A percentile compares a stretch with the other conserved stretches of the same genome.
phyloP scores from a whole-genome alignment of 1,140 invertebrate species.

The Aphaenogaster ashmeadi region DNA sequence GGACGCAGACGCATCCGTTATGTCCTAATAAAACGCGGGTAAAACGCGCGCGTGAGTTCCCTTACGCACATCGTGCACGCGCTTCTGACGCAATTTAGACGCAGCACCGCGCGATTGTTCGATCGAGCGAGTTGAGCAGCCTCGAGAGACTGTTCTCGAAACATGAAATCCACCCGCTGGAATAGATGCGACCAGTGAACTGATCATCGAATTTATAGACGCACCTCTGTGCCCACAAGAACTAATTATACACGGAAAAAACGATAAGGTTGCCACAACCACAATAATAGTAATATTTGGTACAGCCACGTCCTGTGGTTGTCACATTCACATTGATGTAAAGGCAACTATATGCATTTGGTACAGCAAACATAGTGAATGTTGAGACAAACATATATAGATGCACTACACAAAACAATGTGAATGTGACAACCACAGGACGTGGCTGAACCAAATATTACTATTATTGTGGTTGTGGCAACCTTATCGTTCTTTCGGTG shows the following conservation, averaged over 20 bases:
- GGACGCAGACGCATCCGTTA: slow-evolving; percentile 73
- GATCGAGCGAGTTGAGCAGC: background rate
- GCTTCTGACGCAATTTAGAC: slow-evolving; percentile 28
- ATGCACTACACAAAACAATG: too few relatives aligned
- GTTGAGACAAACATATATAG: too few relatives aligned
- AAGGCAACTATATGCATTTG: too few relatives aligned
- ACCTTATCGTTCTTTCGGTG: too few relatives aligned
- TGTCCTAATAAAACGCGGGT: slow-evolving; percentile 67
- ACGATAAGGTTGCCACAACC: too few relatives aligned
- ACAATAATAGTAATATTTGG: too few relatives aligned
- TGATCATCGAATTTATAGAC: background rate
- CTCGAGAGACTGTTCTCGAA: background rate
- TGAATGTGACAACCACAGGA: too few relatives aligned
- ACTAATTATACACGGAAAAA: background rate
- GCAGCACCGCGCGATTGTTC: background rate
- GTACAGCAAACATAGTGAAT: too few relatives aligned
- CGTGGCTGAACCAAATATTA: too few relatives aligned
- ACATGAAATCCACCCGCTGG: background rate
- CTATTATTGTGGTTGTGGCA: too few relatives aligned
- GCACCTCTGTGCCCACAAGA: background rate
- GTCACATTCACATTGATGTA: too few relatives aligned
- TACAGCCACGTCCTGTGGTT: too few relatives aligned
- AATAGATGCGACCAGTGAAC: slow-evolving; percentile 3
- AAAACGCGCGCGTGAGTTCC: slow-evolving; percentile 21
- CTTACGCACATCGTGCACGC: slow-evolving; percentile 5